Conservation (phyloP, 1,140 invertebrate genomes). For the Helicoverpa zea region DNA sequence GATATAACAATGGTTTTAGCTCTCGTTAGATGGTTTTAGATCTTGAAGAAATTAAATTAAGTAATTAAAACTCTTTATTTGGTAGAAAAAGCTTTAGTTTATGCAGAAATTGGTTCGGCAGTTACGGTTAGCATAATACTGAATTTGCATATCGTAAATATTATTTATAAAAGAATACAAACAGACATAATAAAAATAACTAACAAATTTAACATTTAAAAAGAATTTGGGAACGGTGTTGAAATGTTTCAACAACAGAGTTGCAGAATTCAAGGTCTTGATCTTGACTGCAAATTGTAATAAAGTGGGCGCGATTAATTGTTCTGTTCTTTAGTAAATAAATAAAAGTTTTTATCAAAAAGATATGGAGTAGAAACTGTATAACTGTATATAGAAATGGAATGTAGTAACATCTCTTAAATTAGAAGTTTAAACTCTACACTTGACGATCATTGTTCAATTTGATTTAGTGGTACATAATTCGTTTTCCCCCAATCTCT, state of each 20-base stretch:
- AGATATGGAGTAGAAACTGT: not conserved
- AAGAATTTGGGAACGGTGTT: conserved; percentile 10
- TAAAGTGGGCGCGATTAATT: conserved; percentile 8
- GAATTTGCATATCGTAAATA: not conserved
- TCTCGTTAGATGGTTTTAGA: too few species aligned
- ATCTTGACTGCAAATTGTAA: conserved; percentile 19
- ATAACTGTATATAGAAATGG: not conserved
- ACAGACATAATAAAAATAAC: conserved; percentile 9
- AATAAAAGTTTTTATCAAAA: not conserved
- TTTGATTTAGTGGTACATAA: too few species aligned
- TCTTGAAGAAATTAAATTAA: too few species aligned
- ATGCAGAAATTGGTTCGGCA: too few species aligned
- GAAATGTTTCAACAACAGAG: conserved; percentile 25
- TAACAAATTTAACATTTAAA: not conserved
- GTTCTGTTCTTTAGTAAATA: not conserved
- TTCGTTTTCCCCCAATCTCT: too few species aligned
- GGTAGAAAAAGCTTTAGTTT: too few species aligned
- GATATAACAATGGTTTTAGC: not conserved
- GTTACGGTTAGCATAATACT: too few species aligned
- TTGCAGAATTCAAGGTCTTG: conserved; percentile 39
- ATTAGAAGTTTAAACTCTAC: too few species aligned
- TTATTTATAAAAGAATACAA: not conserved
- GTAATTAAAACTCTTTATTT: too few species aligned
- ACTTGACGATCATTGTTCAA: too few species aligned
- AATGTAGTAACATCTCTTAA: too few species aligned